Conservation (phyloP, 2,888 invertebrate species). For the Zygogramma bicolorata region DNA sequence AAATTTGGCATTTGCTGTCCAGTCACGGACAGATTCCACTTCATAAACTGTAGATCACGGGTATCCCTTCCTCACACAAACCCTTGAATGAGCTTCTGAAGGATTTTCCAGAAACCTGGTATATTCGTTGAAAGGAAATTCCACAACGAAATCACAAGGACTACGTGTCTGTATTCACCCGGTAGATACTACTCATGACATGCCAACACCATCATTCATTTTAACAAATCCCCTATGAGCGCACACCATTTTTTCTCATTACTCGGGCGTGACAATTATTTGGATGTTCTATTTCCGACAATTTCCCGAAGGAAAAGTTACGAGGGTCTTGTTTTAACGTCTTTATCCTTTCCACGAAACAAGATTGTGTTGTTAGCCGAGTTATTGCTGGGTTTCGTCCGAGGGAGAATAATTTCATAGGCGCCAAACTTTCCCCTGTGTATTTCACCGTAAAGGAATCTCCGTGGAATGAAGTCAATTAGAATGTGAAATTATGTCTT, state of each 20-base stretch:
- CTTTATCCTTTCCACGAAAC: slow-evolving; percentile 32
- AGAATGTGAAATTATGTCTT: neutral
- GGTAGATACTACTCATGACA: too few species aligned
- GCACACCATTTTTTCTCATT: slow-evolving; percentile 31
- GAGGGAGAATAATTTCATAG: slow-evolving; percentile 15
- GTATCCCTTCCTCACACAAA: too few species aligned
- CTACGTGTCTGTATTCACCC: too few species aligned
- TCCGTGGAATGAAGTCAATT: neutral
- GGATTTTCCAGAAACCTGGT: too few species aligned
- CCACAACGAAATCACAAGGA: too few species aligned
- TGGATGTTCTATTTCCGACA: slow-evolving; percentile 29
- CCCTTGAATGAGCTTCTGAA: too few species aligned
- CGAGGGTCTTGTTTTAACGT: slow-evolving; percentile 28
- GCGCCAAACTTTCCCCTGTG: slow-evolving; percentile 19
- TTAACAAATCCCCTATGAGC: neutral
- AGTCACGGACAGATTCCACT: too few species aligned
- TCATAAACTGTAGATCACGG: too few species aligned
- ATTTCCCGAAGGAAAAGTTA: slow-evolving; percentile 37
- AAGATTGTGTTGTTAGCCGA: slow-evolving; percentile 26
- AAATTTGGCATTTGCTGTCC: too few species aligned
- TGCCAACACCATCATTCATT: too few species aligned
- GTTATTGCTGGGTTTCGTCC: slow-evolving; percentile 2
- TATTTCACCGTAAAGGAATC: neutral
- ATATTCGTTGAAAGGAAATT: too few species aligned
- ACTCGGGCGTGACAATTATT: slow-evolving; percentile 30